These are phyloP conservation scores for Thamnophis elegans DNA, from an alignment of 2,797 vertebrate species.

Conservation along the genomic window DNA sequence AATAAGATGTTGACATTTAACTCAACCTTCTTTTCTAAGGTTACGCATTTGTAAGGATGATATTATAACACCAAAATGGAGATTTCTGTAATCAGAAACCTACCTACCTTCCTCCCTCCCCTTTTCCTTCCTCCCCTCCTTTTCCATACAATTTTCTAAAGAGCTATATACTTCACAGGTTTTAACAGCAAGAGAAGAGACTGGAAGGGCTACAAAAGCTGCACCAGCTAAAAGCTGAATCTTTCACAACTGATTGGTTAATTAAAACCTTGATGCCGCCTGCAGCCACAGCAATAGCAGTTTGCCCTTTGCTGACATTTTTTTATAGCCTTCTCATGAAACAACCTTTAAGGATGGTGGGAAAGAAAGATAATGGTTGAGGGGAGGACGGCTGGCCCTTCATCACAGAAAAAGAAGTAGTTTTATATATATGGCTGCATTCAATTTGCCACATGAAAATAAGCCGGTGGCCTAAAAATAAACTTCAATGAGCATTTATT, in stretches of 20 bases:
- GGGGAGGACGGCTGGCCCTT: slow-evolving; percentile 64
- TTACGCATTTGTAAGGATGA: slow-evolving; percentile 5
- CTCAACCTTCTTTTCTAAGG: slow-evolving; percentile 36
- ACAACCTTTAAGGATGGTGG: slow-evolving; percentile 62
- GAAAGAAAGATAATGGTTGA: slow-evolving; percentile 62
- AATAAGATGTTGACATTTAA: slow-evolving; percentile 9
- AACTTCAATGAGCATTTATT: slow-evolving; percentile 62
- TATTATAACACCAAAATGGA: slow-evolving; percentile 55
- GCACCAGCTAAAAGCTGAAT: slow-evolving; percentile 40
- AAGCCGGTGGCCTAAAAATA: slow-evolving; percentile 65
- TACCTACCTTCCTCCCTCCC: neutral
- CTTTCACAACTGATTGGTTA: slow-evolving; percentile 63
- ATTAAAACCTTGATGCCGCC: slow-evolving; percentile 67
- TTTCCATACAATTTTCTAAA: neutral
- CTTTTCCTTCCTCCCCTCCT: neutral
- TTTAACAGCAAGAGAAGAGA: slow-evolving; percentile 55
- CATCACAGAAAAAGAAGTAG: slow-evolving; percentile 67
- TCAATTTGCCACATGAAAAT: slow-evolving; percentile 43
- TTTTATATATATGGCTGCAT: slow-evolving; percentile 48
- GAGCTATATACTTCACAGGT: neutral
- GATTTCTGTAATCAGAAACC: slow-evolving; percentile 32
- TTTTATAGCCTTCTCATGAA: slow-evolving; percentile 70
- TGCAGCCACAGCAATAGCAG: neutral
- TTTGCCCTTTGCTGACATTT: slow-evolving; percentile 65
- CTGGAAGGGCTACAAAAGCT: slow-evolving; percentile 39